Conservation (phyloP, 2,113 vertebrate species). For the Vimba vimba region DNA sequence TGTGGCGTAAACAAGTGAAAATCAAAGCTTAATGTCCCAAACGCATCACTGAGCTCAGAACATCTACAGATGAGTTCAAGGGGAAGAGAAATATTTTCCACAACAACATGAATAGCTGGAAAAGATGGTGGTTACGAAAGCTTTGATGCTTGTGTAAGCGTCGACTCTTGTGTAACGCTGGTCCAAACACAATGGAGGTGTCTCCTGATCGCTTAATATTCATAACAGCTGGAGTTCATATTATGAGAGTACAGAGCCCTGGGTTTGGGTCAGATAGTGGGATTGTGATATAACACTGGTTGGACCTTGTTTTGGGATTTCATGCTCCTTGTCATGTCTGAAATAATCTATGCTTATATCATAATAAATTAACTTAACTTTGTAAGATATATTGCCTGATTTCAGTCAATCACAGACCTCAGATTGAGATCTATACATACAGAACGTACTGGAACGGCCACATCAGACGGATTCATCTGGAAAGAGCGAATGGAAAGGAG, state of each 20-base stretch:
- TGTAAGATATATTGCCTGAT: neutral
- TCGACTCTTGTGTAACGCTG: neutral
- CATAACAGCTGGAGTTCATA: neutral
- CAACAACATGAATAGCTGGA: neutral
- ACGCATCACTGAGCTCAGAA: neutral
- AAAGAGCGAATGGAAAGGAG: constrained; percentile 27
- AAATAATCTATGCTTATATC: neutral
- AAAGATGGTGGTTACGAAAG: neutral
- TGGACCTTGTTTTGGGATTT: neutral
- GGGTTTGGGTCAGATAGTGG: neutral
- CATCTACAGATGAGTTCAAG: neutral
- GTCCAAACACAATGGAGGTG: neutral
- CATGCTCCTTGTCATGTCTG: neutral
- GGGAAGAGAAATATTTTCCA: neutral
- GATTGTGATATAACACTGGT: neutral
- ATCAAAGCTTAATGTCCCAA: constrained; percentile 9
- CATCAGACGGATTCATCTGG: neutral
- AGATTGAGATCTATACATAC: neutral
- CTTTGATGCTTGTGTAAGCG: neutral
- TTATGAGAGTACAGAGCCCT: neutral
- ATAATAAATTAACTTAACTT: no score
- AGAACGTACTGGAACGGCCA: neutral
- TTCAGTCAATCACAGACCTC: neutral
- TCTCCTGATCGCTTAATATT: neutral
- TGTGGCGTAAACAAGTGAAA: constrained; percentile 2